Evolutionary conservation across 2,888 invertebrate genomes (phyloP).

Genomic region (Acronicta alni): DNA sequence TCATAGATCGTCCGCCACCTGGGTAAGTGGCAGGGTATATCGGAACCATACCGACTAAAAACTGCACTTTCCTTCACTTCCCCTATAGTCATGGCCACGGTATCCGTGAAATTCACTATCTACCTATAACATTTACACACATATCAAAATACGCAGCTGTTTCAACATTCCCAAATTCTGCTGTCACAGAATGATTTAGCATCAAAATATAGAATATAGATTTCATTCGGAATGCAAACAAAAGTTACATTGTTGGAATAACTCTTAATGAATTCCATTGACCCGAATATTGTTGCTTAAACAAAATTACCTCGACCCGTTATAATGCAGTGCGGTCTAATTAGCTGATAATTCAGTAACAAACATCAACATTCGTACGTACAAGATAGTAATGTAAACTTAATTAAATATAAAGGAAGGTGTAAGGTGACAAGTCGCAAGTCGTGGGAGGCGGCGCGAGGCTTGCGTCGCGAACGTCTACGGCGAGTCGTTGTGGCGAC

Average conservation of each 20-base stretch:
- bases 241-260: slow-evolving; percentile 50
- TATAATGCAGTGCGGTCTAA: slow-evolving; percentile 65
- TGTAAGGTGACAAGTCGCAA: slow-evolving; percentile 65
- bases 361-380: slow-evolving; percentile 59
- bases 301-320: slow-evolving; percentile 56
- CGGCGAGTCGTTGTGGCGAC: slow-evolving; percentile 77
- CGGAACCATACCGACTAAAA: too few species aligned
- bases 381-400: slow-evolving; percentile 62
- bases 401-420: slow-evolving; percentile 72
- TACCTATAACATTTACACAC: slow-evolving; percentile 8
- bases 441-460: slow-evolving; percentile 41
- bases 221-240: slow-evolving; percentile 43
- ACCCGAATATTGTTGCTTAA: slow-evolving; percentile 58
- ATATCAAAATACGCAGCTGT: slow-evolving; percentile 24
- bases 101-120: slow-evolving; percentile 4
- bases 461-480: slow-evolving; percentile 61
- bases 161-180: slow-evolving; percentile 25
- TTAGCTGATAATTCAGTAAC: slow-evolving; percentile 69
- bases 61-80: too few species aligned
- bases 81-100: too few species aligned
- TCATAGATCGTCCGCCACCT: too few species aligned
- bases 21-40: too few species aligned
- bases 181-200: slow-evolving; percentile 47
- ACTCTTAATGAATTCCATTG: slow-evolving; percentile 55
- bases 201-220: slow-evolving; percentile 30